A percentile compares a stretch with the other conserved stretches of the same genome.
Evolutionary conservation across 2,888 invertebrate genomes (phyloP).

Genomic region (Lissocephala sabroskyi): DNA sequence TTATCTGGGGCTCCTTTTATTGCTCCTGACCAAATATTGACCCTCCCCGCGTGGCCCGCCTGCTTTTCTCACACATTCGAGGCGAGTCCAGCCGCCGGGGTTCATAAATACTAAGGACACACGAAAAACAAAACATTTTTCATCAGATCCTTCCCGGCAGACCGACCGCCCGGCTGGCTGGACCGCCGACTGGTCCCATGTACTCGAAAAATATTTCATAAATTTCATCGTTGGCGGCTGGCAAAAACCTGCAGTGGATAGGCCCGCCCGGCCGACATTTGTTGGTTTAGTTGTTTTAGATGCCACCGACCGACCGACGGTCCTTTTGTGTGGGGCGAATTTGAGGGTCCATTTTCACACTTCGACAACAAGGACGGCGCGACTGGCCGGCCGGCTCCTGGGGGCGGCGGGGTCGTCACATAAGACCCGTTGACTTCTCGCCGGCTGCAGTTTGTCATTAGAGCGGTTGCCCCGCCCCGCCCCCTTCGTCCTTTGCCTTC

Average conservation of each 20-base stretch:
- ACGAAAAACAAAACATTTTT: slow-evolving; percentile 52
- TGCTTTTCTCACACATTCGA: slow-evolving; percentile 10
- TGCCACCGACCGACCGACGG: too few relatives aligned
- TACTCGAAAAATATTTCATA: slow-evolving; percentile 45
- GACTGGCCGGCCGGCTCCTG: too few relatives aligned
- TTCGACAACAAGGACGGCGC: slow-evolving; percentile 17
- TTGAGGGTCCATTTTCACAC: slow-evolving; percentile 40
- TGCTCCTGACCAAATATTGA: slow-evolving; percentile 36
- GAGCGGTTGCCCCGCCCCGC: slow-evolving; percentile 36
- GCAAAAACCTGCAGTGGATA: slow-evolving; percentile 22
- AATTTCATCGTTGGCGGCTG: slow-evolving; percentile 36
- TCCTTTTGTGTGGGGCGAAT: neutral
- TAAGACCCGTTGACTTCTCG: slow-evolving; percentile 35
- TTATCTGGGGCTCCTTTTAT: slow-evolving; percentile 44
- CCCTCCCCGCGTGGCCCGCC: too few relatives aligned
- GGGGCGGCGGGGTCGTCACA: slow-evolving; percentile 7
- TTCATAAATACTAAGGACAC: slow-evolving; percentile 45
- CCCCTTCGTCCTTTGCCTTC: slow-evolving; percentile 1
- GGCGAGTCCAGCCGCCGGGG: slow-evolving; percentile 18
- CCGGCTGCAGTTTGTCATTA: slow-evolving; percentile 50
- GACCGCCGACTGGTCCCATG: slow-evolving; percentile 13
- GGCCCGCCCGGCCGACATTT: neutral
- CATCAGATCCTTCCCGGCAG: slow-evolving; percentile 23
- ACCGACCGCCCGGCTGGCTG: neutral
- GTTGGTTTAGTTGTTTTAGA: neutral